phyloP scores from a whole-genome alignment of 2,797 vertebrate genomes.

The Channa striata region DNA sequence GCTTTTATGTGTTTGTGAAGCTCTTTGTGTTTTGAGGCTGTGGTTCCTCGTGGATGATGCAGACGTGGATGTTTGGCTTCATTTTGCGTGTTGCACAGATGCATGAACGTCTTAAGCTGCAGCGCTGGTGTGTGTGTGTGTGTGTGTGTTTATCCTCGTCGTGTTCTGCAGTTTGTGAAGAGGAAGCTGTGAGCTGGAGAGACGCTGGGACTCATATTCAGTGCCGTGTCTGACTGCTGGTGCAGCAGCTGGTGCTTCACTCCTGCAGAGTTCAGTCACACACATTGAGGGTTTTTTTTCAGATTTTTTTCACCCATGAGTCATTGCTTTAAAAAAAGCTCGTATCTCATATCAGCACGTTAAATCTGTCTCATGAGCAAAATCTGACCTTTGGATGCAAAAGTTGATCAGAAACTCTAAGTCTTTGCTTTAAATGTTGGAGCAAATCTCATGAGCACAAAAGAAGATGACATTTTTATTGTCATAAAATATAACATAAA shows the following conservation, averaged over 20 bases:
- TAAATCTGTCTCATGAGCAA: slow-evolving; percentile 3
- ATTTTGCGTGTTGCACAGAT: too few relatives aligned
- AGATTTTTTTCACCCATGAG: neutral
- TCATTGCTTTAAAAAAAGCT: neutral
- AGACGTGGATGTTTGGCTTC: too few relatives aligned
- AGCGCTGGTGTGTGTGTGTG: neutral
- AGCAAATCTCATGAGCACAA: too few relatives aligned
- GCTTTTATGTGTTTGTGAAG: too few relatives aligned
- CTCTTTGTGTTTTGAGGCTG: neutral
- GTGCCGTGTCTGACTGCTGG: neutral
- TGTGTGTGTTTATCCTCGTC: neutral
- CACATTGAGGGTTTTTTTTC: neutral
- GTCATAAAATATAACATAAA: too few relatives aligned
- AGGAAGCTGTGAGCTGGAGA: neutral
- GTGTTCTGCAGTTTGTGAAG: neutral
- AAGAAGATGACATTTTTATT: too few relatives aligned
- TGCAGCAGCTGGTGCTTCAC: neutral
- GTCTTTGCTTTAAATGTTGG: too few relatives aligned
- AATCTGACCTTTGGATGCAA: neutral
- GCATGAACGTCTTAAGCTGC: neutral
- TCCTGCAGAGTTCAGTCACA: slow-evolving; percentile 13
- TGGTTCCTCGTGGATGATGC: too few relatives aligned
- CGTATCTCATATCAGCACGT: neutral
- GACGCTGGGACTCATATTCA: too few relatives aligned
- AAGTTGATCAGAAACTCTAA: neutral